Base-by-base conservation (phyloP, 2,888 invertebrate species). In the Plagodis dolabraria region DNA sequence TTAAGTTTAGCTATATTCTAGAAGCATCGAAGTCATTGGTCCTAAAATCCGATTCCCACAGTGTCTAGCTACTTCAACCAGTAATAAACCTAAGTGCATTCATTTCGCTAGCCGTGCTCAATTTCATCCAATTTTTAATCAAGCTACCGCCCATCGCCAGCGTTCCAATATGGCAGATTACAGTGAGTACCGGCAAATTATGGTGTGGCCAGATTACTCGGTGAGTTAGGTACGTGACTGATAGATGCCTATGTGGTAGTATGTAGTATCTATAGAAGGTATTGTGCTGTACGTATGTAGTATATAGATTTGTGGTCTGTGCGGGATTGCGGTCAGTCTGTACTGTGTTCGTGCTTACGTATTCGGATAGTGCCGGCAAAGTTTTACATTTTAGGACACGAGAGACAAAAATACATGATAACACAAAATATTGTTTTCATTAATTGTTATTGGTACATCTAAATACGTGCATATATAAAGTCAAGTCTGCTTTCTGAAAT, bases 101-200 rank as follows among this genome's bases (percentile, higher is more conserved):
- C 76, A 79, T 80, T 79, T 77, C 71, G 78, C 80, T 80, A 80
- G 80, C 82, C 83, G 80, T 61, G 68, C 59, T 79, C 84, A 85
- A 87, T 87, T 86, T 81, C 79, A 82, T 84, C 81, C 80, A 76
- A 86, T 87, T 85, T 83, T 83, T 86, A 86, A 86, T 87, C 83
- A 85, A 85, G 89, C 90, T 89, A 88, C 91, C 80, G 89, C 85
- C 72, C 73, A 74, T 74, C 83, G 84, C 71, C 72, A 73, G 74
- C 83, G 84, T 83, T 75, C 65, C 85, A 91, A 90, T 92, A 89
- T 86, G 79, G 80, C 83, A 89, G 90, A 92, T 92, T 90, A 91
- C 78, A 89, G 88, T 85, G 60, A 55, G 52, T 47, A 40, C 40
- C 40, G 86, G 83, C 52, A 60, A 60, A 60, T 60, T 67, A 63